These are phyloP conservation scores for Lepidonotus clava DNA, from an alignment of 2,888 invertebrate species.

Conservation along the genomic window DNA sequence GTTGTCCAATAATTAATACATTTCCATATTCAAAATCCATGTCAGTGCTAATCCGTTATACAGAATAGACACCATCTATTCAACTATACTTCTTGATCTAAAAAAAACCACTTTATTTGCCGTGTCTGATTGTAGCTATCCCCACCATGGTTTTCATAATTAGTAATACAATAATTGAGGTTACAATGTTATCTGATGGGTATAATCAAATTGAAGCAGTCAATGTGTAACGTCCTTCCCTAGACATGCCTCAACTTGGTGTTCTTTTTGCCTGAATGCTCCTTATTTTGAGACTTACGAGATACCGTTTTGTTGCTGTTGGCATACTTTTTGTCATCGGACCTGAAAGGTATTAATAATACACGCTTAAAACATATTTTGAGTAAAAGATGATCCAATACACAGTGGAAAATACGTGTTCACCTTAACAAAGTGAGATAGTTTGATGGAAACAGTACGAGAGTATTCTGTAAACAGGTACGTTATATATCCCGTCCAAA, in stretches of 20 bases:
- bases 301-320: conserved; percentile 76
- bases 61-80: too few relatives aligned
- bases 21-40: too few relatives aligned
- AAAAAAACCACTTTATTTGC: too few relatives aligned
- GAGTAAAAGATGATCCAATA: neutral
- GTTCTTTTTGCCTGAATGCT: conserved; percentile 62
- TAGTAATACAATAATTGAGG: too few relatives aligned
- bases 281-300: conserved; percentile 67
- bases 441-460: neutral
- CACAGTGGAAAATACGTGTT: neutral
- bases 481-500: neutral
- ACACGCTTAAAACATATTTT: neutral
- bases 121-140: too few relatives aligned
- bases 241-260: conserved; percentile 59
- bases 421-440: neutral
- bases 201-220: neutral
- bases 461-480: neutral
- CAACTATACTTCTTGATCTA: too few relatives aligned
- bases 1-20: too few relatives aligned
- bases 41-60: too few relatives aligned
- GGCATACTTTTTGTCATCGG: conserved; percentile 75
- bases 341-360: conserved; percentile 64
- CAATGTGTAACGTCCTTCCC: neutral
- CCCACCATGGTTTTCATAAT: too few relatives aligned
- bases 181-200: too few relatives aligned